Evolutionary conservation across 1,140 invertebrate species (phyloP).

Genomic region (Drosophila repleta): DNA sequence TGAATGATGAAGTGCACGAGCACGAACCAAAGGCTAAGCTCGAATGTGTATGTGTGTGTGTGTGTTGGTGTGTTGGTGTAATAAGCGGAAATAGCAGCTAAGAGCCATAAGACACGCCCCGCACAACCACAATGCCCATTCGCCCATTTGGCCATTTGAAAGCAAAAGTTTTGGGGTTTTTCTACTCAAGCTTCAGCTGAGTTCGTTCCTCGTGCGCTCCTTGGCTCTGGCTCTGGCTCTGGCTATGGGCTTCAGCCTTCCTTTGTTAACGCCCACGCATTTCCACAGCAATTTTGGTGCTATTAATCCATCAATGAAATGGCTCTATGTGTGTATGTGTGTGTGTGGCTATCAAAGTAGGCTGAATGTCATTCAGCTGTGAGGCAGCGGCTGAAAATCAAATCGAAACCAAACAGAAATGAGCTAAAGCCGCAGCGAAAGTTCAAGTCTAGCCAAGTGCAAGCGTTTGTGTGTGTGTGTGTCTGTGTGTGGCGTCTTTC

Average conservation of each 20-base stretch:
- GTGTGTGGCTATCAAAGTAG: conserved; percentile 36
- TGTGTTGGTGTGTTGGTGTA: conserved; percentile 38
- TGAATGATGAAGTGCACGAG: conserved; percentile 50
- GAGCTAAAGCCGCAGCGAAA: conserved; percentile 6
- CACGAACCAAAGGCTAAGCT: conserved; percentile 36
- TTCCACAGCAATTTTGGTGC: conserved; percentile 46
- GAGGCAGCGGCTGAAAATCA: background rate
- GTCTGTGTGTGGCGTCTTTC: conserved; percentile 6
- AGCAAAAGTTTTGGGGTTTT: conserved; percentile 21
- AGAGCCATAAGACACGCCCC: conserved; percentile 35
- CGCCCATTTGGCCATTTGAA: conserved; percentile 26
- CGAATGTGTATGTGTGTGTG: conserved; percentile 10
- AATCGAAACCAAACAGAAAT: conserved; percentile 36
- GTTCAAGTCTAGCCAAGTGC: conserved; percentile 31
- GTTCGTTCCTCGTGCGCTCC: background rate
- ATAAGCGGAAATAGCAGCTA: conserved; percentile 52
- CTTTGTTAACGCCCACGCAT: conserved; percentile 42
- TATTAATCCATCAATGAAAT: conserved; percentile 61
- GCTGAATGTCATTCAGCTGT: conserved; percentile 42
- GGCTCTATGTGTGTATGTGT: conserved; percentile 7
- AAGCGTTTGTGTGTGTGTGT: background rate
- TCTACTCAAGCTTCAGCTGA: background rate
- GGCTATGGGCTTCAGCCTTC: too few relatives aligned
- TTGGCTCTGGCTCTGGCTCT: background rate
- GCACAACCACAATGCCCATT: background rate